Percentiles rank a stretch among this genome's conserved stretches.
These are phyloP conservation scores for Euclidia mi DNA, from an alignment of 2,888 invertebrate genomes.

Conservation along the genomic window DNA sequence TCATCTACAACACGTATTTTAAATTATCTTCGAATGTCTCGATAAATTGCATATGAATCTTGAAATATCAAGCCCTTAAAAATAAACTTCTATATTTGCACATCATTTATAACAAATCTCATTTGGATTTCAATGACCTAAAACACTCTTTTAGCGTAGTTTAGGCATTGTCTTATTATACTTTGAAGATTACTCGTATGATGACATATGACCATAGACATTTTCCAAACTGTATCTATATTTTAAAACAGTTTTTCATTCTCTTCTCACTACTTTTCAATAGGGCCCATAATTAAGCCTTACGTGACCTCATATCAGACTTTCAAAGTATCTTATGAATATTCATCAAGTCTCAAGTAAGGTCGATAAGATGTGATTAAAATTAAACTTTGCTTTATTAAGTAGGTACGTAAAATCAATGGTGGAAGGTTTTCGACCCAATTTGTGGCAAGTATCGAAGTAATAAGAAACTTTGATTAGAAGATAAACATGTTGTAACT, in stretches of 20 bases:
- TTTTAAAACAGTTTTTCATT: background rate
- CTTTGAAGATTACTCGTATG: too few species aligned
- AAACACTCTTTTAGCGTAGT: too few species aligned
- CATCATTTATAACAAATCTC: too few species aligned
- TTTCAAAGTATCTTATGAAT: slow-evolving; percentile 35
- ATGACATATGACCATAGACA: too few species aligned
- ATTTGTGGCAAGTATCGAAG: slow-evolving; percentile 20
- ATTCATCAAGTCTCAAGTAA: slow-evolving; percentile 33
- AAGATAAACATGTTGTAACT: slow-evolving; percentile 22
- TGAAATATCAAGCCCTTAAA: too few species aligned
- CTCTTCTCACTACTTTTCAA: background rate
- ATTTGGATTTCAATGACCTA: too few species aligned
- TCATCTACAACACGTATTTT: too few species aligned
- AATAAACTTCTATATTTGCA: too few species aligned
- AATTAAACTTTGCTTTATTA: slow-evolving; percentile 32
- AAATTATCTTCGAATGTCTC: too few species aligned
- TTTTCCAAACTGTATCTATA: background rate
- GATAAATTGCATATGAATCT: too few species aligned
- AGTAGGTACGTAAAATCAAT: slow-evolving; percentile 8
- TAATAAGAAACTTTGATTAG: slow-evolving; percentile 28
- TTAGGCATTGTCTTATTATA: too few species aligned
- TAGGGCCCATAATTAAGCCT: background rate
- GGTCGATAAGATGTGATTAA: slow-evolving; percentile 35
- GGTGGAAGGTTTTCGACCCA: slow-evolving; percentile 21
- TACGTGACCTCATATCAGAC: background rate